Base-by-base conservation (phyloP, 2,113 vertebrate genomes). In the Aramus guarauna region DNA sequence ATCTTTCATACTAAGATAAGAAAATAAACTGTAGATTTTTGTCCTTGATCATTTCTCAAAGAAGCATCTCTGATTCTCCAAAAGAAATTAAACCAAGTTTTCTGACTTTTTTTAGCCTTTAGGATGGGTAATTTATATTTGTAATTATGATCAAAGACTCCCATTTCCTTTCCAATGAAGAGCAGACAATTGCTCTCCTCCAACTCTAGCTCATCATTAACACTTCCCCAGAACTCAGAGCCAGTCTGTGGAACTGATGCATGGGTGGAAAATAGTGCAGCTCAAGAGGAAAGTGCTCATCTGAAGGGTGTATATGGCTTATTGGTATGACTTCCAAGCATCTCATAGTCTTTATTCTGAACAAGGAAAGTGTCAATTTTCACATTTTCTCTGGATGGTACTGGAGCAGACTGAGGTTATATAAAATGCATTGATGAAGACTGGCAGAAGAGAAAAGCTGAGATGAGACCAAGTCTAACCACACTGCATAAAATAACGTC, bases 71-170 rank as follows among this genome's bases (percentile, higher is more conserved):
- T 91, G 5, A 43, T 87, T 82, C 77, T 78, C 48, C 41, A 36
- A 85, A 74, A 79, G 37, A 92, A 90, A 92, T 88, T 79, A 88
- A 93, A 81, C 75, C 12, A 92, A 84, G 52, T 9, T 94, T 90
- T 94, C 75, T 87, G 85, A 84, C 67, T 68, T 94, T 41, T 41
- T 83, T 91, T 48, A 59, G 56, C 34, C 85, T 90, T 82, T 85
- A 95, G 74, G 62, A 85, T 41, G 15, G 60, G 56, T 39, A 87
- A 94, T 91, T 96, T 92, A 56, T 74, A 86, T 84, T 84, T 89
- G 60, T 48, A 92, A 68, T 94, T 94, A 92, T n/a, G 91, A 96
- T 94, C 79, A 94, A 93, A 94, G 85, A 68, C 52, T 75, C 36
- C 36, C 34, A 87, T 88, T 95, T 94, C 56, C 52, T 81, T 94